Evolutionary conservation across 2,888 invertebrate genomes (phyloP), one percentile per base, ranked within the genome.

Genomic region (Gonocerus acuteangulatus): DNA sequence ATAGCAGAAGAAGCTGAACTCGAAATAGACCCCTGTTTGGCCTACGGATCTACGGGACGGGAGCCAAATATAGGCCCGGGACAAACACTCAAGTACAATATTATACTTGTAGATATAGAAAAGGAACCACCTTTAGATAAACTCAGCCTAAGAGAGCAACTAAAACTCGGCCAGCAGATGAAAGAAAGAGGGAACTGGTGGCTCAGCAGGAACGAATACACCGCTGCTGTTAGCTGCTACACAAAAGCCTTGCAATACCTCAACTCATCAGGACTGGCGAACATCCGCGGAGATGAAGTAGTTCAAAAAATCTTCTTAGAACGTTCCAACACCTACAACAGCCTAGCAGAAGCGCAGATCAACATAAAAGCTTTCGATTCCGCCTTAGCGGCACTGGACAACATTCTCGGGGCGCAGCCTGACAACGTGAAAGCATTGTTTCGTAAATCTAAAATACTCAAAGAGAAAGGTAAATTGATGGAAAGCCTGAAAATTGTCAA

Each of bases 341-440:
- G 95, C 73, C 82, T 95, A 79, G 93, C 94, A 13, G 90, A 90
- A 65, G 89, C 93, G 13, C 94, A 95, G 75, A 80, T 95, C 67
- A 92, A 91, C 78, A 85, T 89, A 36, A 85, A 87, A 59, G 86
- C 89, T 6, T 90, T 83, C 72, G 90, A 91, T 68, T 86, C 89
- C 7, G 94, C 94, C 6, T 76, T 93, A 19, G 80, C 83, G 73
- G 89, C 91, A 6, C 85, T 94, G 23, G 87, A 89, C 52, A 80
- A 83, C 71, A 94, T 95, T 1, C 76, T 95, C n/a, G 79, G 82
- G 64, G 86, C 88, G 71, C 89, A 94, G 72, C 92, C 94, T 0
- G 77, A 83, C 63, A 95, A 95, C 77, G 85, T 91, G 0, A 95
- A 95, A 74, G 95, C 95, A 0, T 76, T 94, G n/a, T 94, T 86